Evolutionary conservation across 2,113 vertebrate genomes (phyloP), one percentile per base, ranked within the genome.

Genomic region (Bothrops jararaca): DNA sequence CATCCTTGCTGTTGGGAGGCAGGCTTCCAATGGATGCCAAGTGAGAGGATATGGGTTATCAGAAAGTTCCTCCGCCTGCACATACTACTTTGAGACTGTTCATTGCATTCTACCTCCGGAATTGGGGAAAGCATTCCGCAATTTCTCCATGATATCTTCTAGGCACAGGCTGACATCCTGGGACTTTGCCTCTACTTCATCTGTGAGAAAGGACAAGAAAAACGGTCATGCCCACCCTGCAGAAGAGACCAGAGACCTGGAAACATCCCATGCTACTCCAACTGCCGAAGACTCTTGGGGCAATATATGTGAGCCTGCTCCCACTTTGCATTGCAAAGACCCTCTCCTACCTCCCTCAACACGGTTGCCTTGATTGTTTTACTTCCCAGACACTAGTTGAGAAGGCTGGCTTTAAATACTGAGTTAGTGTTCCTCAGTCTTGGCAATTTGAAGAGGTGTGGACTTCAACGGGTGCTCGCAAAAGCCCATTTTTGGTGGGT

Each of bases 111-210:
- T 97, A 97, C 98, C 98, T 97, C 92, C 95, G 74, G 97, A 97
- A 92, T 26, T 97, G 87, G 99, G 99, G 96, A 99, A 99, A 96
- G 99, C 98, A 60, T 98, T 99, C 91, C 98, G 98, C 96, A 99
- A 98, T 96, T 99, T 99, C 97, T 99, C 98, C 96, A 99, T 99
- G 92, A 99, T 99, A 94, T 99, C 98, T 95, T 99, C 99, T 92
- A 99, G 98, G 96, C 99, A 98, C 95, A 99, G 93, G 60, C 98
- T 99, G 29, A 99, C 99, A 88, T 99, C 98, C 93, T 98, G 98
- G 92, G 97, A 97, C 92, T 98, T 98, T 22, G 98, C 97, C 53
- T 98, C 98, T 91, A 98, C 96, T 39, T 99, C 98, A 92, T 98
- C 99, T 99, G 96, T n/a, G 91, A 93, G 93, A 1, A 45, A 42